Conservation (phyloP, 2,113 vertebrate genomes). For the Rhabdomys dilectus region DNA sequence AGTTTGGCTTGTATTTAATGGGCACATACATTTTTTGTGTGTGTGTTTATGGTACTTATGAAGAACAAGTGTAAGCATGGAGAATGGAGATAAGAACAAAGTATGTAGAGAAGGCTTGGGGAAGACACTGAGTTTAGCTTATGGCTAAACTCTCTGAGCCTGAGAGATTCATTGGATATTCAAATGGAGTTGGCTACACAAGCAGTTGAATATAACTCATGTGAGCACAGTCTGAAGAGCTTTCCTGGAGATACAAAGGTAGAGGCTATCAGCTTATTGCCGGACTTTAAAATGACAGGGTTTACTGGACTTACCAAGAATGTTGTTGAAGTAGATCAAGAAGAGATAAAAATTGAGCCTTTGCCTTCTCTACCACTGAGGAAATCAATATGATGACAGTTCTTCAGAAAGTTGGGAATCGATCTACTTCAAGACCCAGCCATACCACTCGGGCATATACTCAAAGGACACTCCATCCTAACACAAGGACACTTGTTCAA, state of each 20-base stretch:
- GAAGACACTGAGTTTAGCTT: background rate
- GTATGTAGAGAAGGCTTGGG: background rate
- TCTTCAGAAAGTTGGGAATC: background rate
- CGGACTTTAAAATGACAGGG: background rate
- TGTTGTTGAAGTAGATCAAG: background rate
- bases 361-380: background rate
- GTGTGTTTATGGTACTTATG: background rate
- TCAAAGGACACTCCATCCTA: background rate
- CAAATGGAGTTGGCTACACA: background rate
- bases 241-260: background rate
- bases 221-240: background rate
- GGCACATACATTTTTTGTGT: background rate
- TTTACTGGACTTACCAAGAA: background rate
- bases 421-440: background rate
- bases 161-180: background rate
- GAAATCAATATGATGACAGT: background rate
- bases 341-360: background rate
- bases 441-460: background rate
- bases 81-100: background rate
- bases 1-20: background rate
- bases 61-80: background rate
- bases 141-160: background rate
- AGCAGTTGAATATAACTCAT: background rate
- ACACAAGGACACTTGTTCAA: background rate
- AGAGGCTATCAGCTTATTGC: background rate